These are phyloP conservation scores for Leptodactylus fuscus DNA, from an alignment of 2,113 vertebrate species.

Conservation along the genomic window DNA sequence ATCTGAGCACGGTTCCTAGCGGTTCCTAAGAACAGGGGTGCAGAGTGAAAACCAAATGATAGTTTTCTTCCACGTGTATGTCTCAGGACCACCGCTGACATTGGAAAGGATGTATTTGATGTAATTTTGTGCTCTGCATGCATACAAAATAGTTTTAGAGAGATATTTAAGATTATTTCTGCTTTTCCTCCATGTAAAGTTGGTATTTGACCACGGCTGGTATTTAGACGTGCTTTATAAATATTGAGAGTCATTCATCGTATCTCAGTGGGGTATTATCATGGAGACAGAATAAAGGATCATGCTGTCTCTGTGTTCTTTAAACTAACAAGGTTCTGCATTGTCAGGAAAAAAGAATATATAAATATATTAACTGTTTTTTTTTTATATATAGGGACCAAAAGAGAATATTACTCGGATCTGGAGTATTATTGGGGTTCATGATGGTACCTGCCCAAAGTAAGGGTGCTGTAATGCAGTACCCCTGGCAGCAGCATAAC, in stretches of 20 bases:
- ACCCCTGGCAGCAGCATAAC: no score
- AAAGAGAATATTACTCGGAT: background rate
- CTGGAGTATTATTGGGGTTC: background rate
- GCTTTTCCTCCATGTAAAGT: no score
- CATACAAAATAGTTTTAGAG: background rate
- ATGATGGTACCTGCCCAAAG: no score
- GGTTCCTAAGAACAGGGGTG: background rate
- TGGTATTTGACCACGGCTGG: background rate
- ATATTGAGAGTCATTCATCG: constrained; percentile 10
- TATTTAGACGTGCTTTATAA: constrained; percentile 4
- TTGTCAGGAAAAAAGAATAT: background rate
- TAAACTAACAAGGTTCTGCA: constrained; percentile 20
- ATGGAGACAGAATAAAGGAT: constrained; percentile 6
- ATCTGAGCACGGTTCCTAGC: background rate
- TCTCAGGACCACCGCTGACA: background rate
- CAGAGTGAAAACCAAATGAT: background rate
- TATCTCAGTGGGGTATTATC: constrained; percentile 5
- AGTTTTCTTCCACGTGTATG: background rate
- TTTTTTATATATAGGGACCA: background rate
- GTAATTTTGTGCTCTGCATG: constrained; percentile 10
- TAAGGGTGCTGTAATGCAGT: no score
- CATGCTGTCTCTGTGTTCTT: background rate
- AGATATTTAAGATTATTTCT: background rate
- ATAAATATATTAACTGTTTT: background rate
- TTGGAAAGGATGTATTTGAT: background rate